Percentiles rank a stretch among this genome's conserved stretches.
Evolutionary conservation across 2,888 invertebrate species (phyloP).

Genomic region (Polylopha cassiicola): DNA sequence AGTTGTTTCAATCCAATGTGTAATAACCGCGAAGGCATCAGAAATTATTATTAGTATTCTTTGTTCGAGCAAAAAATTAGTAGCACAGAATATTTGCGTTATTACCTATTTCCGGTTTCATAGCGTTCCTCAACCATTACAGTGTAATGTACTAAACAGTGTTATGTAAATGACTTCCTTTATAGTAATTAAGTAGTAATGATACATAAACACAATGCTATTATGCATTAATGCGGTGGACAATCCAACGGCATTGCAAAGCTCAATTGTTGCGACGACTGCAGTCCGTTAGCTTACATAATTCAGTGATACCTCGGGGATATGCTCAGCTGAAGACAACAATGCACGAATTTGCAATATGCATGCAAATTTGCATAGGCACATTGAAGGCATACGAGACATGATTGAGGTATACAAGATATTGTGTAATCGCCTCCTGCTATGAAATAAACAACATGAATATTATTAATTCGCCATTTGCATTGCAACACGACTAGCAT

Average conservation of each 20-base stretch:
- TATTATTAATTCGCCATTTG: too few species aligned
- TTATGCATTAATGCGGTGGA: constrained; percentile 9
- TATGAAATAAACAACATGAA: constrained; percentile 4
- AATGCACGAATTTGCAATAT: constrained; percentile 51
- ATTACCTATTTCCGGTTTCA: too few species aligned
- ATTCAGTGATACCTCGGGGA: constrained; percentile 19
- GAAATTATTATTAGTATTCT: too few species aligned
- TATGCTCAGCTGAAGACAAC: constrained; percentile 37
- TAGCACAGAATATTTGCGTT: too few species aligned
- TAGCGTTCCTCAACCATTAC: too few species aligned
- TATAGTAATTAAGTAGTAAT: constrained; percentile 1
- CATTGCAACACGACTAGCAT: too few species aligned
- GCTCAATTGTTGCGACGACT: constrained; percentile 9
- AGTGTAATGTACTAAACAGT: too few species aligned
- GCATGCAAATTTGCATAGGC: constrained; percentile 52
- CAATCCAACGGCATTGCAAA: constrained; percentile 10
- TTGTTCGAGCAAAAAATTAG: too few species aligned
- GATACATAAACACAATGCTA: constrained; percentile 6
- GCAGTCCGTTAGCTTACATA: constrained; percentile 21
- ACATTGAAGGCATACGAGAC: constrained; percentile 41
- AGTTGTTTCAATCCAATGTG: too few species aligned
- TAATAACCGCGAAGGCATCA: too few species aligned
- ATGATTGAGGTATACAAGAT: constrained; percentile 39
- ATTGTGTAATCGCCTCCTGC: constrained; percentile 7
- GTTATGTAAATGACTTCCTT: not conserved